phyloP scores from a whole-genome alignment of 2,113 vertebrate species.

The Psittacus erithacus region DNA sequence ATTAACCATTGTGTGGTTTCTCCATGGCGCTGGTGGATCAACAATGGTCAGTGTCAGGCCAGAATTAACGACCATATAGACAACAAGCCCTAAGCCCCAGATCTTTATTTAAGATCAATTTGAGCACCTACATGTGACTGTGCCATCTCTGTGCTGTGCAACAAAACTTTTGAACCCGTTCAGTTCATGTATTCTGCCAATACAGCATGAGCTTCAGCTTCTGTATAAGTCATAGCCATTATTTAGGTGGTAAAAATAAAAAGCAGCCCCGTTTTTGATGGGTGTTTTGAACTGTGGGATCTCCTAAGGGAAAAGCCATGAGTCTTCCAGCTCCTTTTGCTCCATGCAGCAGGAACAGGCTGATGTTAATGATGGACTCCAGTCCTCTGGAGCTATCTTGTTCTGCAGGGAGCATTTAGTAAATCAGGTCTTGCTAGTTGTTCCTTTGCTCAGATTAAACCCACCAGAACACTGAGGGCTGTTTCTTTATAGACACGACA shows the following conservation, averaged over 20 bases:
- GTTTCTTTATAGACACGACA: neutral
- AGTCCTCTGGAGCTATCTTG: neutral
- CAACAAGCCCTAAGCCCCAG: neutral
- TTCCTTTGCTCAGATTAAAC: neutral
- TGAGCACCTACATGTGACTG: neutral
- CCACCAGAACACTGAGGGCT: rapidly evolving
- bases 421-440: neutral
- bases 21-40: neutral
- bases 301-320: neutral
- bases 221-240: neutral
- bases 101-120: neutral
- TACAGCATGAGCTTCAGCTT: neutral
- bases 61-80: neutral
- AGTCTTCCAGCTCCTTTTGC: neutral
- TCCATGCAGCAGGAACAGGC: neutral
- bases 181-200: rapidly evolving
- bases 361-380: neutral
- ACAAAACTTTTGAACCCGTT: neutral
- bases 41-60: neutral
- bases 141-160: neutral
- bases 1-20: neutral
- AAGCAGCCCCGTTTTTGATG: neutral
- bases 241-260: neutral
- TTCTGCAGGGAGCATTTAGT: neutral
- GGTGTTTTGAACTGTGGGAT: neutral